These are phyloP conservation scores for Zoanthus sociatus DNA, from an alignment of 92 coral and sea anemone species.

Conservation along the genomic window DNA sequence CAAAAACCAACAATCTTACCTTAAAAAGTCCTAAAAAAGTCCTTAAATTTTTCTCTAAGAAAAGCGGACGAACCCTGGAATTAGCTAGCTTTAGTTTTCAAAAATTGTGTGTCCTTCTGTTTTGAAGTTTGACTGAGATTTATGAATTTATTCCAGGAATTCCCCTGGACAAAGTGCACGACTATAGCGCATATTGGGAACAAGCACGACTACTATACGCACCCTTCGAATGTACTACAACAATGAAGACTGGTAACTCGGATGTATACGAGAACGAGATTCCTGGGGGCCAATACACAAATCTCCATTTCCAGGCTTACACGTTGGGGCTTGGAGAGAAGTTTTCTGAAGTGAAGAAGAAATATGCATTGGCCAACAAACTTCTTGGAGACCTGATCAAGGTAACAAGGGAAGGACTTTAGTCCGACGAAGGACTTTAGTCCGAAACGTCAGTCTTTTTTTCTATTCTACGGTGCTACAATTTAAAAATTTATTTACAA, in stretches of 20 bases:
- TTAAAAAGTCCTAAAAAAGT: too few species aligned
- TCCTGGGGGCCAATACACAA: slow-evolving; percentile 99
- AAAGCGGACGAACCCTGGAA: too few species aligned
- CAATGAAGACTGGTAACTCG: slow-evolving; percentile 97
- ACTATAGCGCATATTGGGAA: slow-evolving; percentile 99
- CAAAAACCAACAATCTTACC: too few species aligned
- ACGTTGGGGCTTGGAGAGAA: slow-evolving; percentile 94
- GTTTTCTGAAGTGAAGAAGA: slow-evolving; percentile 92
- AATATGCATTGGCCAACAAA: slow-evolving; percentile 86
- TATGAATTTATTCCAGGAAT: slow-evolving; percentile 62
- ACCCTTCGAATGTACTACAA: slow-evolving; percentile 96
- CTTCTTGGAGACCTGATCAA: slow-evolving; percentile 92
- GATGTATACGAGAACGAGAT: slow-evolving; percentile 99
- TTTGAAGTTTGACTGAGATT: too few species aligned
- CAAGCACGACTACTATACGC: slow-evolving; percentile 92
- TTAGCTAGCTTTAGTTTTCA: too few species aligned
- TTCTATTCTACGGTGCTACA: too few species aligned
- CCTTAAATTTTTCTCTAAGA: too few species aligned
- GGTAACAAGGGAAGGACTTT: slow-evolving; percentile 47
- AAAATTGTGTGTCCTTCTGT: too few species aligned
- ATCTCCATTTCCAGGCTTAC: slow-evolving; percentile 99
- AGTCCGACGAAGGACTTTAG: too few species aligned
- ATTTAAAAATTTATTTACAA: too few species aligned
- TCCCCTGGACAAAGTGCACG: slow-evolving; percentile 81
- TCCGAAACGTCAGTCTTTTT: too few species aligned